These are phyloP conservation scores for Megastigmus dorsalis DNA, from an alignment of 2,888 invertebrate genomes.

Conservation along the genomic window DNA sequence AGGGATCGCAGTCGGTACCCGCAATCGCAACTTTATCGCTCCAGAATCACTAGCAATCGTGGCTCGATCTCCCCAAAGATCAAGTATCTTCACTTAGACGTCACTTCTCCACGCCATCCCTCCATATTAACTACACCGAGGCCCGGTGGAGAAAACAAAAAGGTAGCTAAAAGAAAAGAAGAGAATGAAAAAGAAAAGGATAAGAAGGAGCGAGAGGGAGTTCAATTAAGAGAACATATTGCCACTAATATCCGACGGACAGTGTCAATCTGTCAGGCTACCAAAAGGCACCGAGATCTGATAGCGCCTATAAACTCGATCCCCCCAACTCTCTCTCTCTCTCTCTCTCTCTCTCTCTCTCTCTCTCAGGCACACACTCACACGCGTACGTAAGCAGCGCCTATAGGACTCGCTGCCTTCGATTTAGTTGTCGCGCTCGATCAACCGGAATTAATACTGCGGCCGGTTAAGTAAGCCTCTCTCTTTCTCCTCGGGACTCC, in stretches of 20 bases:
- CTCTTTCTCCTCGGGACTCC: conserved; percentile 9
- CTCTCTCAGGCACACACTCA: neutral
- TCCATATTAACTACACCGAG: neutral
- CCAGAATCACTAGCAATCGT: conserved; percentile 26
- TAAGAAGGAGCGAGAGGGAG: conserved; percentile 48
- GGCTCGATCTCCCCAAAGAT: conserved; percentile 29
- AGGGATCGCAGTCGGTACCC: conserved; percentile 26
- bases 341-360: too few species aligned
- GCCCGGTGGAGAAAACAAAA: neutral
- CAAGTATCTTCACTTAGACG: neutral
- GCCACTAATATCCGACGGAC: conserved; percentile 71
- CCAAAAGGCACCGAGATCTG: conserved; percentile 66
- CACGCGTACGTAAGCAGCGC: conserved; percentile 56
- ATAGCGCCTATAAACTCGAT: conserved; percentile 54
- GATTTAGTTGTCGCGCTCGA: conserved; percentile 69
- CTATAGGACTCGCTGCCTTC: conserved; percentile 67
- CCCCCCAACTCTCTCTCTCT: too few species aligned
- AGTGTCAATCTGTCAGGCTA: conserved; percentile 71
- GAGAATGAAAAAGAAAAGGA: neutral
- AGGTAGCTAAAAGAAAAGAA: neutral
- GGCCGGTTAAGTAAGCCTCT: conserved; percentile 44
- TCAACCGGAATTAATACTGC: conserved; percentile 66
- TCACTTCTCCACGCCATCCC: neutral
- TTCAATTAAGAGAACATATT: conserved; percentile 72
- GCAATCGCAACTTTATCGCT: conserved; percentile 42